Base-by-base conservation (phyloP, 1,140 invertebrate genomes). In the Planococcus citri region DNA sequence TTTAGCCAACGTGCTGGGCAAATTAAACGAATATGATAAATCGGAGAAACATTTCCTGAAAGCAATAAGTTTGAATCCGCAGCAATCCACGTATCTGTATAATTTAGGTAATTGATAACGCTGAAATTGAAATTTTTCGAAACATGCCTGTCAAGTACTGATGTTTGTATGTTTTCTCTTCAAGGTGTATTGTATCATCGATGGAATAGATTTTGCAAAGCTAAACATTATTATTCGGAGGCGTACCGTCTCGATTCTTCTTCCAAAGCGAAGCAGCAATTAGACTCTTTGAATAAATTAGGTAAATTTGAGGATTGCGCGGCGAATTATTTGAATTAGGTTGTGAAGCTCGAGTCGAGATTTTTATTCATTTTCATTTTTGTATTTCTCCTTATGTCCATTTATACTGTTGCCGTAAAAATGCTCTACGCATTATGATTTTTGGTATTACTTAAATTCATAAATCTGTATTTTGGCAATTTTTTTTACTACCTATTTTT, bases 101-200 rank as follows among this genome's bases (percentile, higher is more conserved):
- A 96, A 97, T 83, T 82, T 97, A 73, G 91, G 90, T 91, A 51
- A 6, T 51, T 51, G 4, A 17, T 81, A 80, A 78, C 73, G 71
- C 12, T 68, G 12, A 25, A 68, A 27, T 71, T 71, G 69, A 20
- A 37, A 37, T 37, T 37, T 37, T 37, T 37, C n/a, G n/a, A 37
- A 37, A 37, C 6, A 37, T 37, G 33, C 6, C 33, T 37, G 14
- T 37, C 33, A 8, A 8, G 33, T 8, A 14, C 6, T 37, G 33
- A 37, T 37, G n/a, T 37, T 37, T 37, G 33, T 8, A 37, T 37
- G 14, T 14, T 14, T 37, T 33, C 29, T 33, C 29, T 33, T 33
- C 29, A 6, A 91, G 91, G 92, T 72, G 93, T 97, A 27, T 80
- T 97, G 0, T 97, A 96, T 80, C 94, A 97, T 79, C 85, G 92